These are phyloP conservation scores for Leptopilina myrica DNA, from an alignment of 2,888 invertebrate genomes.

Conservation along the genomic window DNA sequence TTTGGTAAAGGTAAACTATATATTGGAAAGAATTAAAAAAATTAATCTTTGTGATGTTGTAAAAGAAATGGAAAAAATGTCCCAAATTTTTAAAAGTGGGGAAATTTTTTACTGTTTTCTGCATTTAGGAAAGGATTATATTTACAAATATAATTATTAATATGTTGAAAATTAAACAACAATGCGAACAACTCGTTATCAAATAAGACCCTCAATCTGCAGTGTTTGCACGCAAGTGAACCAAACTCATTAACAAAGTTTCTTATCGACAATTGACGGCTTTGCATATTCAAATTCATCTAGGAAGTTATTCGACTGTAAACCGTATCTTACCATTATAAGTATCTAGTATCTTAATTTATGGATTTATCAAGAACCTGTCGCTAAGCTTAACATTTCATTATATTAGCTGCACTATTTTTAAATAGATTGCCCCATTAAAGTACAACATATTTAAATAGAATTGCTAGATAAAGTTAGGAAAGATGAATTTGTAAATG, in stretches of 20 bases:
- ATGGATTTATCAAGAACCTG: not conserved
- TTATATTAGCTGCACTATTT: not conserved
- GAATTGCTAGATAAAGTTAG: no score
- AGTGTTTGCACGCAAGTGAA: slow-evolving; percentile 5
- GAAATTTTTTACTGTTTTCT: no score
- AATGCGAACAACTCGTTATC: not conserved
- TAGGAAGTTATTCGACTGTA: not conserved
- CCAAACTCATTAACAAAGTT: slow-evolving; percentile 13
- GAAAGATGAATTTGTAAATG: no score
- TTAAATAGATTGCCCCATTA: no score
- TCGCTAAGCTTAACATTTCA: not conserved
- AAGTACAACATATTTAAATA: no score
- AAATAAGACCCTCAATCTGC: not conserved
- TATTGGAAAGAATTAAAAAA: not conserved
- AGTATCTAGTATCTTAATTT: not conserved
- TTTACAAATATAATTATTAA: not conserved
- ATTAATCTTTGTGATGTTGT: no score
- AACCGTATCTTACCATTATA: not conserved
- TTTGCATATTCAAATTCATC: slow-evolving; percentile 23
- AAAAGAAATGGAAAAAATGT: no score
- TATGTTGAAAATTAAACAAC: not conserved
- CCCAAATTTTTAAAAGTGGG: no score
- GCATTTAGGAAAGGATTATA: not conserved
- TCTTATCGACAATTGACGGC: slow-evolving; percentile 1
- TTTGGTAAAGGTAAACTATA: no score